Base-by-base conservation (phyloP, 2,797 vertebrate genomes). In the Triplophysa yarkandensis region DNA sequence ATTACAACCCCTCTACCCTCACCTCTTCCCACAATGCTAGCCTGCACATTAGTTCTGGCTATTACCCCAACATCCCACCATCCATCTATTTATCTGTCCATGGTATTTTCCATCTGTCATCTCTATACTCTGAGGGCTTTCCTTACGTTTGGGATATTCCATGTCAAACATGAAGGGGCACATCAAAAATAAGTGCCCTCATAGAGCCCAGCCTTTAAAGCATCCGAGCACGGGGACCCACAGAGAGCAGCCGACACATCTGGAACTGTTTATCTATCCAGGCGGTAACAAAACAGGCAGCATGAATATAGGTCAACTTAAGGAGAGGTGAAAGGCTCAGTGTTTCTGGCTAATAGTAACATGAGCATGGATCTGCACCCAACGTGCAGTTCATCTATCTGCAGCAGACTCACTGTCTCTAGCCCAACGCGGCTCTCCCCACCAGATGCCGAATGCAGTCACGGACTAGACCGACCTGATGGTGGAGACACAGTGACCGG, bases 281-380 rank as follows among this genome's bases (percentile, higher is more conserved):
- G 63, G 79, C 48, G 44, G 76, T 82, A 78, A 83, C 77, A 84
- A 77, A 71, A 71, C 78, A 78, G 76, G 76, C 81, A 81, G 81
- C 54, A 74, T 73, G 70, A 83, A 83, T 79, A 67, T 85, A 81
- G 80, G 83, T 83, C 84, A 84, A 58, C 39, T 52, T 68, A 67
- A 71, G 50, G 70, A 84, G 78, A 83, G 81, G 80, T 80, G 80
- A 80, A 83, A 82, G 76, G 76, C 74, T 58, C 77, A 63, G 62
- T 76, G 74, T 78, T 77, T 81, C 78, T 74, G 55, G 32, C 58
- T 77, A 82, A 82, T 74, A 69, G 68, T 68, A 76, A 80, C 77
- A 74, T 7, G 63, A 79, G 44, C n/a, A 13, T 65, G 30, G 54
- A 63, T 58, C 61, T 54, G 65, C 73, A 71, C 54, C 79, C 55